These are phyloP conservation scores for Atrina japonica DNA, from an alignment of 2,888 invertebrate species.

Conservation along the genomic window DNA sequence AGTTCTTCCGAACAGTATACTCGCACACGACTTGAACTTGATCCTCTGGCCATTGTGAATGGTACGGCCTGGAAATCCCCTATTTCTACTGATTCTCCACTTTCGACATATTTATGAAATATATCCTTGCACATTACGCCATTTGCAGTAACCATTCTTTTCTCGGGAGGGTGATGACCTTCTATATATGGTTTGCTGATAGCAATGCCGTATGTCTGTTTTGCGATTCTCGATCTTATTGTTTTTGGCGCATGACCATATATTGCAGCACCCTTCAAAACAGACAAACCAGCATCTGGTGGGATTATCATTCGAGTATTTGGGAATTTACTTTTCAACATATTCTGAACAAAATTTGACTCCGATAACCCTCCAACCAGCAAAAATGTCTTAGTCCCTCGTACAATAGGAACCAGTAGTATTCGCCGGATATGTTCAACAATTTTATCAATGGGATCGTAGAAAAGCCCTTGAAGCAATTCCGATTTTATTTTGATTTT, in stretches of 20 bases:
- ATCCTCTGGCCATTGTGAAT: slow-evolving; percentile 19
- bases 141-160: slow-evolving; percentile 5
- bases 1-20: slow-evolving; percentile 31
- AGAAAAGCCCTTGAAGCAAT: slow-evolving; percentile 36
- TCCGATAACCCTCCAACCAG: slow-evolving; percentile 44
- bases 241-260: slow-evolving; percentile 37
- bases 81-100: slow-evolving; percentile 33
- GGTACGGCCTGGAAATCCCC: slow-evolving; percentile 36
- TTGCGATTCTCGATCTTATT: slow-evolving; percentile 26
- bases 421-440: slow-evolving; percentile 36
- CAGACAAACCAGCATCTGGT: slow-evolving; percentile 32
- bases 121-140: slow-evolving; percentile 35
- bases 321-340: slow-evolving; percentile 32
- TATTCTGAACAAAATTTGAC: slow-evolving; percentile 42
- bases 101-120: slow-evolving; percentile 39
- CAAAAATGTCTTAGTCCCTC: slow-evolving; percentile 21
- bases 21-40: slow-evolving; percentile 29
- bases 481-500: slow-evolving; percentile 38
- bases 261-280: slow-evolving; percentile 41
- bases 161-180: slow-evolving; percentile 32
- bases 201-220: slow-evolving; percentile 39
- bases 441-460: slow-evolving; percentile 34
- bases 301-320: slow-evolving; percentile 33
- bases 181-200: slow-evolving; percentile 34
- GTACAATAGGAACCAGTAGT: slow-evolving; percentile 17